Conservation (phyloP, 2,888 invertebrate species). For the Hedychridium roseum region DNA sequence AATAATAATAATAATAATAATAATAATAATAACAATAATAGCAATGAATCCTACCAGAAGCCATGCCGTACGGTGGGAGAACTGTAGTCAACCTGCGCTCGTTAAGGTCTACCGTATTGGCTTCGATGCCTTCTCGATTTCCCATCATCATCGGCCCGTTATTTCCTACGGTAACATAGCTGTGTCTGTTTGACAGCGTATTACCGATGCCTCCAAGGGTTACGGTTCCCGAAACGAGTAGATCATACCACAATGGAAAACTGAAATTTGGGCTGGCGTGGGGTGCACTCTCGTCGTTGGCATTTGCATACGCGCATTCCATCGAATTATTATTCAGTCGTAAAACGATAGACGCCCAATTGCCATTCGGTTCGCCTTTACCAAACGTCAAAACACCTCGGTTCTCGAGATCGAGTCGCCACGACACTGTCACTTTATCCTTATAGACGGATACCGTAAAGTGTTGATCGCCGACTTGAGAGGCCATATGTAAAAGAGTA, state of each 20-base stretch:
- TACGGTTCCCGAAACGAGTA: constrained; percentile 52
- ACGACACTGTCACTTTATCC: constrained; percentile 75
- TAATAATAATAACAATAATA: too few relatives aligned
- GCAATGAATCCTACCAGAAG: constrained; percentile 55
- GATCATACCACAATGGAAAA: constrained; percentile 56
- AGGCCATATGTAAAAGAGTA: constrained; percentile 75
- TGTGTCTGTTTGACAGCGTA: constrained; percentile 44
- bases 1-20: too few relatives aligned
- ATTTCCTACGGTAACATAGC: constrained; percentile 46
- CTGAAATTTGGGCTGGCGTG: constrained; percentile 51
- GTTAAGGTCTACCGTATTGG: constrained; percentile 54
- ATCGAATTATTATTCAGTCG: constrained; percentile 62
- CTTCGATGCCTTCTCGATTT: constrained; percentile 44
- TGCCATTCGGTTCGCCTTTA: constrained; percentile 70
- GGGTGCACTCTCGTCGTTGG: constrained; percentile 45
- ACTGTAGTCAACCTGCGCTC: constrained; percentile 55
- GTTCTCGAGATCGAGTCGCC: constrained; percentile 67
- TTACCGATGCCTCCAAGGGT: constrained; percentile 54
- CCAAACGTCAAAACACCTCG: constrained; percentile 65
- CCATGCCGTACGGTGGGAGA: constrained; percentile 48
- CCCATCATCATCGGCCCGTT: constrained; percentile 33
- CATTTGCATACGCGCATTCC: constrained; percentile 48
- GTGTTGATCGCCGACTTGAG: constrained; percentile 65
- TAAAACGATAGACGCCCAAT: constrained; percentile 73
- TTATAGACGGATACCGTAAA: constrained; percentile 77